A percentile compares a stretch with the other conserved stretches of the same genome.
Evolutionary conservation across 2,888 invertebrate species (phyloP).

Genomic region (Glyphotaelius pellucidus): DNA sequence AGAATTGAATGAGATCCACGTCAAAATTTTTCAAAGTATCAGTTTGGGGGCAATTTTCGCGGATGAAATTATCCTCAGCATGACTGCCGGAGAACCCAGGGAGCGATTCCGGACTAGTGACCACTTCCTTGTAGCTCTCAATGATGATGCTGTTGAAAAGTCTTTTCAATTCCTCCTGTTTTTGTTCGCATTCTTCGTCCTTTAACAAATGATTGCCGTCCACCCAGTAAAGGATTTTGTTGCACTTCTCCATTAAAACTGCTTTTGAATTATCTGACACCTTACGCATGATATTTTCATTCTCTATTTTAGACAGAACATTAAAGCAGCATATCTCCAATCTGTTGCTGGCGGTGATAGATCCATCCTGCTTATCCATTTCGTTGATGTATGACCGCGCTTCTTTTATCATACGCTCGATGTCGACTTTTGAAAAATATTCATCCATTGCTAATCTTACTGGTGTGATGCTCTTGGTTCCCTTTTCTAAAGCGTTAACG

Average conservation of each 20-base stretch:
- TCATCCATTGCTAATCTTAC: constrained; percentile 95
- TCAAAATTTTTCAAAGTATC: constrained; percentile 94
- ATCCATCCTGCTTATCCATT: constrained; percentile 89
- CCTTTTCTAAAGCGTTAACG: constrained; percentile 95
- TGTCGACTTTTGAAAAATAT: constrained; percentile 94
- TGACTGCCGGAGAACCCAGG: constrained; percentile 81
- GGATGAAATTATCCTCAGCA: constrained; percentile 78
- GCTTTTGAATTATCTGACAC: constrained; percentile 90
- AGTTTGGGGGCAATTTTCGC: constrained; percentile 74
- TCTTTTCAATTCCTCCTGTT: constrained; percentile 95
- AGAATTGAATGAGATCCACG: constrained; percentile 83
- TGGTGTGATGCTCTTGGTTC: constrained; percentile 79
- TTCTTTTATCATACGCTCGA: constrained; percentile 94
- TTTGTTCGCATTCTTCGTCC: constrained; percentile 96
- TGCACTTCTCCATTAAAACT: constrained; percentile 90
- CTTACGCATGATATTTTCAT: constrained; percentile 96
- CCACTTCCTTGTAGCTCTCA: constrained; percentile 93
- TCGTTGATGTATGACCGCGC: constrained; percentile 94
- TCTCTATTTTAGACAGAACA: constrained; percentile 97
- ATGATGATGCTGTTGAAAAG: constrained; percentile 97
- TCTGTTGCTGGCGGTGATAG: constrained; percentile 90
- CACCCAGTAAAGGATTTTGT: constrained; percentile 91
- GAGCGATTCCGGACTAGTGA: constrained; percentile 83
- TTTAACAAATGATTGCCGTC: constrained; percentile 92
- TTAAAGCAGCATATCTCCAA: constrained; percentile 94